Conservation (phyloP, 2,113 vertebrate species). For the Polypterus bichir region DNA sequence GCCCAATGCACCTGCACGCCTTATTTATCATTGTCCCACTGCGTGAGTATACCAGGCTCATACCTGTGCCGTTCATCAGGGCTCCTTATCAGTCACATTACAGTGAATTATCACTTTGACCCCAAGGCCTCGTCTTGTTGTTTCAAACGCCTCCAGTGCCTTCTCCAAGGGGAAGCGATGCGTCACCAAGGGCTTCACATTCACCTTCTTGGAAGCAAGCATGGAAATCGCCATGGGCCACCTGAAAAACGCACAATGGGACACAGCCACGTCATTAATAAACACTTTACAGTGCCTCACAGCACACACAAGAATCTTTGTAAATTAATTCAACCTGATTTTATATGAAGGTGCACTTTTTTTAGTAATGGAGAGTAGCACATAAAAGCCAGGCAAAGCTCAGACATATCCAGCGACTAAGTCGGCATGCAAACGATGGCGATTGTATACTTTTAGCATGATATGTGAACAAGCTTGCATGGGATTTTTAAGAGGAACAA, state of each 20-base stretch:
- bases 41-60: neutral
- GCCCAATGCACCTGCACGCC: too few relatives aligned
- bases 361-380: too few relatives aligned
- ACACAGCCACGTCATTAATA: too few relatives aligned
- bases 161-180: conserved; percentile 89
- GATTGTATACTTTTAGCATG: too few relatives aligned
- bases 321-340: too few relatives aligned
- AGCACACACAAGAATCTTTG: too few relatives aligned
- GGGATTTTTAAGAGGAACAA: too few relatives aligned
- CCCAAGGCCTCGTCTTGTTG: conserved; percentile 65
- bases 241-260: conserved; percentile 42
- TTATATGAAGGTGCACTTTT: too few relatives aligned
- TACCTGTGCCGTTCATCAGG: conserved; percentile 37
- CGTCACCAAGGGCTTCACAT: conserved; percentile 79
- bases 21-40: too few relatives aligned
- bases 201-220: conserved; percentile 70
- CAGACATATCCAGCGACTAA: neutral
- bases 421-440: neutral
- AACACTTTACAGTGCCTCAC: too few relatives aligned
- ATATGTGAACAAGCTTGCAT: too few relatives aligned
- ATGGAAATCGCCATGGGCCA: conserved; percentile 88
- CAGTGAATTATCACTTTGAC: conserved; percentile 96
- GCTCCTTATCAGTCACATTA: conserved; percentile 67
- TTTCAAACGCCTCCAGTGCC: conserved; percentile 79
- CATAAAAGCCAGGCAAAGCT: too few relatives aligned